phyloP scores from a whole-genome alignment of 2,113 vertebrate genomes.

The Equus przewalskii region DNA sequence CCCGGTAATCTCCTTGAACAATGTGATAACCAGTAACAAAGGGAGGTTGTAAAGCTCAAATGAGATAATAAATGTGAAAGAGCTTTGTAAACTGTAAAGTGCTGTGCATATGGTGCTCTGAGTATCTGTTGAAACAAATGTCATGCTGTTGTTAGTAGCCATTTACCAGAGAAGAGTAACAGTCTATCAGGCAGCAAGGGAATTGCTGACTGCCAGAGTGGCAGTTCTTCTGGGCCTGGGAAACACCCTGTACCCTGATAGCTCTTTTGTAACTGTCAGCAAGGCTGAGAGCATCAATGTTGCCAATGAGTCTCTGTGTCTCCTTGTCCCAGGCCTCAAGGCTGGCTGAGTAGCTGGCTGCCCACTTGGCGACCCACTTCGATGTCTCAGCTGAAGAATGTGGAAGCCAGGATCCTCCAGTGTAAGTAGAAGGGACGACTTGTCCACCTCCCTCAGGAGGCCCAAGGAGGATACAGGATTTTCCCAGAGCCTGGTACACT shows the following conservation, averaged over 20 bases:
- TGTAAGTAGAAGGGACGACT: conserved; percentile 87
- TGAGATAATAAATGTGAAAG: conserved; percentile 44
- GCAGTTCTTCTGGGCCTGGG: background rate
- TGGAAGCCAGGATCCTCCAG: conserved; percentile 94
- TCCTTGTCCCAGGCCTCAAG: conserved; percentile 87
- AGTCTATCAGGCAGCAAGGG: background rate
- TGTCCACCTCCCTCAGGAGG: background rate
- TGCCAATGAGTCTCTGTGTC: conserved; percentile 15
- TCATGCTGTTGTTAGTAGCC: conserved; percentile 46
- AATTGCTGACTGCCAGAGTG: background rate
- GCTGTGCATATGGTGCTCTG: background rate
- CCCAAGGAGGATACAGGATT: background rate
- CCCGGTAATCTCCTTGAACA: conserved; percentile 37
- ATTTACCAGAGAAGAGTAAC: conserved; percentile 52
- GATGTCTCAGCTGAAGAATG: conserved; percentile 94
- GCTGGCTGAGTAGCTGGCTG: conserved; percentile 91
- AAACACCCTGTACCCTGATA: conserved; percentile 21
- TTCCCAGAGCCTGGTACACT: background rate
- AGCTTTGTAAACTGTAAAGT: conserved; percentile 15
- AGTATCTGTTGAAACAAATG: conserved; percentile 50
- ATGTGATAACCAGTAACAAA: conserved; percentile 59
- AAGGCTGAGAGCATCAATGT: background rate
- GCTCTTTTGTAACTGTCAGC: conserved; percentile 15
- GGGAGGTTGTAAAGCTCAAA: background rate
- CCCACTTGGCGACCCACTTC: conserved; percentile 96